Evolutionary conservation across 1,140 invertebrate genomes (phyloP), one percentile per base, ranked within the genome.

Genomic region (Drosophila persimilis): DNA sequence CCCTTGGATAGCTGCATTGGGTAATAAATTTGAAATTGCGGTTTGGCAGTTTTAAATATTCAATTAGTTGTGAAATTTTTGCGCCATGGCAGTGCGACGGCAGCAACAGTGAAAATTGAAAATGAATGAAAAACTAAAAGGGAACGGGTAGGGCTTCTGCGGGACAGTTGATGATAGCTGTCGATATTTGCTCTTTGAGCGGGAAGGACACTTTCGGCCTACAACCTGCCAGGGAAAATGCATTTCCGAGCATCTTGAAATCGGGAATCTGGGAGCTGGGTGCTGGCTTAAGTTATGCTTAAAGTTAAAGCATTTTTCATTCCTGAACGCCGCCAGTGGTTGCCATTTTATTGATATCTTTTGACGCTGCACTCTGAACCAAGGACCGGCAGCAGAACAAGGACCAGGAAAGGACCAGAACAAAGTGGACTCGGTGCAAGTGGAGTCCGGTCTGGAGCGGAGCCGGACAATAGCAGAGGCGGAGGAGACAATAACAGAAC

Each of bases 11-110:
- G 51, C 59, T 54, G 55, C 70, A 62, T 56, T 74, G 80, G 86
- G 81, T 78, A 90, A 90, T 90, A 90, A 90, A 90, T 90, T 90
- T 90, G 83, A 90, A 90, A 89, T 90, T 90, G 89, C 66, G 84
- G 84, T 74, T 89, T 84, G 84, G 80, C 84, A 89, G 80, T 89
- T 89, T 89, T 89, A 89, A 89, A 89, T 89, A 89, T 89, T 89
- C 84, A 89, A 89, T 89, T 89, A 89, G 85, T 89, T 89, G 84
- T 88, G 67, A 79, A 88, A 83, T 89, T 89, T 88, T 83, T 86
- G 71, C 71, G 43, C 60, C 47, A 31, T 22, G 7, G 29, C 8
- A 7, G 8, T 31, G 29, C 29, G 11, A 13, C 29, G n/a, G 22
- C 63, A 61, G 63, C 41, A 29, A 35, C 45, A 45, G 61, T 54